A percentile compares a stretch with the other conserved stretches of the same genome.
phyloP scores from a whole-genome alignment of 2,888 invertebrate genomes.

The Oscheius myriophilus region DNA sequence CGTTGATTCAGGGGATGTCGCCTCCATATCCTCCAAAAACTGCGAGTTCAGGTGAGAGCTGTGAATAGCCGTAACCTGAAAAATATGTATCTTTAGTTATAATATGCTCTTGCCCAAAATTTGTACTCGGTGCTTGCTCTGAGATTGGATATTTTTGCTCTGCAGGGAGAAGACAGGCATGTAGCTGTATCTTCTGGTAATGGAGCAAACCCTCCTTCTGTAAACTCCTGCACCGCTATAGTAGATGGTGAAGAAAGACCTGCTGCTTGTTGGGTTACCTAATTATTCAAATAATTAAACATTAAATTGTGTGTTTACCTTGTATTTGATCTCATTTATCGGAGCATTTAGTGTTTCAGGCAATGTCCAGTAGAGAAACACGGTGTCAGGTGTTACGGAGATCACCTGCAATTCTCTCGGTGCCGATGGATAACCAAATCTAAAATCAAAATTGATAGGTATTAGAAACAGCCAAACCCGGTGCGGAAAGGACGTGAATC shows the following conservation, averaged over 20 bases:
- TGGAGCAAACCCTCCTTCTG: constrained; percentile 33
- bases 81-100: neutral
- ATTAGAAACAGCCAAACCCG: constrained; percentile 41
- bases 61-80: constrained; percentile 65
- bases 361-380: constrained; percentile 64
- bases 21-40: constrained; percentile 64
- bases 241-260: constrained; percentile 60
- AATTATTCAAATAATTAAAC: neutral
- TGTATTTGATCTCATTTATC: constrained; percentile 65
- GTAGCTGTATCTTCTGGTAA: constrained; percentile 56
- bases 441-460: constrained; percentile 2
- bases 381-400: constrained; percentile 66
- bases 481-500: constrained; percentile 58
- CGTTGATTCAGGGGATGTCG: constrained; percentile 59
- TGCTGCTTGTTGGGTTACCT: constrained; percentile 41
- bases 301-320: constrained; percentile 41
- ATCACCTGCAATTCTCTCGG: constrained; percentile 55
- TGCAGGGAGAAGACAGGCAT: constrained; percentile 64
- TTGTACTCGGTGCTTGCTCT: constrained; percentile 67
- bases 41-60: constrained; percentile 59
- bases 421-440: constrained; percentile 56
- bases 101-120: constrained; percentile 60
- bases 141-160: constrained; percentile 65
- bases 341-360: constrained; percentile 68
- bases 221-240: constrained; percentile 58